Conservation (phyloP, 2,113 vertebrate species). For the Eretmochelys imbricata region DNA sequence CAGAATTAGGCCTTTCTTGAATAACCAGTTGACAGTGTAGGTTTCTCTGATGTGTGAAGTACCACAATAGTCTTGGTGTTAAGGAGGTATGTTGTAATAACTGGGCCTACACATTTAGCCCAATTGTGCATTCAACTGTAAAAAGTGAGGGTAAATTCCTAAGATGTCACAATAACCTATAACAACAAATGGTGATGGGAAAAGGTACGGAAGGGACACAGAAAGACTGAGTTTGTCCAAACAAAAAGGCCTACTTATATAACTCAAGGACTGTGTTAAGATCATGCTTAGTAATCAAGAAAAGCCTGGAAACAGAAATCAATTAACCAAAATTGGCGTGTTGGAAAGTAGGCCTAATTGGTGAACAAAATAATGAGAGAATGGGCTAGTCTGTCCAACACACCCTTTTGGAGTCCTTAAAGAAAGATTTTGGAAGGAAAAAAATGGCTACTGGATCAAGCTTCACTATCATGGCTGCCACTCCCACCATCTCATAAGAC, state of each 20-base stretch:
- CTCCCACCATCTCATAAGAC: not conserved
- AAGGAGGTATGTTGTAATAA: no score
- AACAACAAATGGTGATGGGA: not conserved
- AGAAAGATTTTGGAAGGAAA: not conserved
- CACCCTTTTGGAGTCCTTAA: not conserved
- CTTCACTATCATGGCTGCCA: not conserved
- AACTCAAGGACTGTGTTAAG: not conserved
- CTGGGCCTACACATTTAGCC: no score
- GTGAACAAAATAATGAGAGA: not conserved
- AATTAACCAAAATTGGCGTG: not conserved
- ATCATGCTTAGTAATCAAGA: not conserved
- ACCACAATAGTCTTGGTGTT: no score
- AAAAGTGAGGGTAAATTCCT: not conserved
- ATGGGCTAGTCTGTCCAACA: not conserved
- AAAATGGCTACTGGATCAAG: not conserved
- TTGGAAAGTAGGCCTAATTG: not conserved
- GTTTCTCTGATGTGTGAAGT: not conserved
- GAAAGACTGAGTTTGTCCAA: not conserved
- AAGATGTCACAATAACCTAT: not conserved
- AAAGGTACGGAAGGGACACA: not conserved
- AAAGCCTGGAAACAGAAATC: not conserved
- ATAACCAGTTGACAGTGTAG: not conserved
- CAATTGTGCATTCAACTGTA: not conserved
- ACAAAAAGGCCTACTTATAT: not conserved
- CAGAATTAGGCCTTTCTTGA: not conserved